phyloP scores from a whole-genome alignment of 2,888 invertebrate genomes.

The Macrophya alboannulata region DNA sequence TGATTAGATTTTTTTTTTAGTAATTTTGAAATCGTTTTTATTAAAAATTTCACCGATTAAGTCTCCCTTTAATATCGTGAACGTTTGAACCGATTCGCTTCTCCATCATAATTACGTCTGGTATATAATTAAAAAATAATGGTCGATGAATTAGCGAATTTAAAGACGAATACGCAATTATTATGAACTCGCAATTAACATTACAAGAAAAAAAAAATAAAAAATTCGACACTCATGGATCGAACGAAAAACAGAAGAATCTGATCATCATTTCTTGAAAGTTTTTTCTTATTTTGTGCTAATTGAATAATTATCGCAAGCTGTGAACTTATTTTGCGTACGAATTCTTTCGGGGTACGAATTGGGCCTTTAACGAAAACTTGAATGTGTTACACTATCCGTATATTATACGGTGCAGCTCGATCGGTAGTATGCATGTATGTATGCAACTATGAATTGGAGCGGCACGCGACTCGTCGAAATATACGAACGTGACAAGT shows the following conservation, averaged over 20 bases:
- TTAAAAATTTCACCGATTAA: too few species aligned
- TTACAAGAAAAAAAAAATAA: not conserved
- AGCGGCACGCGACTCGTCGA: conserved; percentile 38
- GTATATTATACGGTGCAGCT: not conserved
- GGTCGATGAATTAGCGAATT: too few species aligned
- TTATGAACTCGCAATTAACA: too few species aligned
- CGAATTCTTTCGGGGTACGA: not conserved
- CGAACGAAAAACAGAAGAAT: not conserved
- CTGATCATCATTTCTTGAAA: too few species aligned
- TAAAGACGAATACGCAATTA: too few species aligned
- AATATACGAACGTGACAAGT: conserved; percentile 39
- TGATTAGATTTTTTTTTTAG: too few species aligned
- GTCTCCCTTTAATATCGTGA: not conserved
- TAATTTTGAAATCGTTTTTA: too few species aligned
- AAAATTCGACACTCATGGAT: not conserved
- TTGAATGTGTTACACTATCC: not conserved
- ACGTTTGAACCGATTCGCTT: not conserved
- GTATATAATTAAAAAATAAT: not conserved
- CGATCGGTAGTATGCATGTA: not conserved
- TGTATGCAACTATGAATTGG: not conserved
- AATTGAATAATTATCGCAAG: too few species aligned
- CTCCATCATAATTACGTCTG: not conserved
- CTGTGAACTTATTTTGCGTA: too few species aligned
- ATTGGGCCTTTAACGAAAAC: not conserved
- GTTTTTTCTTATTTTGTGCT: too few species aligned